Evolutionary conservation across 2,888 invertebrate species (phyloP), one percentile per base, ranked within the genome.

Genomic region (Homarus gammarus): DNA sequence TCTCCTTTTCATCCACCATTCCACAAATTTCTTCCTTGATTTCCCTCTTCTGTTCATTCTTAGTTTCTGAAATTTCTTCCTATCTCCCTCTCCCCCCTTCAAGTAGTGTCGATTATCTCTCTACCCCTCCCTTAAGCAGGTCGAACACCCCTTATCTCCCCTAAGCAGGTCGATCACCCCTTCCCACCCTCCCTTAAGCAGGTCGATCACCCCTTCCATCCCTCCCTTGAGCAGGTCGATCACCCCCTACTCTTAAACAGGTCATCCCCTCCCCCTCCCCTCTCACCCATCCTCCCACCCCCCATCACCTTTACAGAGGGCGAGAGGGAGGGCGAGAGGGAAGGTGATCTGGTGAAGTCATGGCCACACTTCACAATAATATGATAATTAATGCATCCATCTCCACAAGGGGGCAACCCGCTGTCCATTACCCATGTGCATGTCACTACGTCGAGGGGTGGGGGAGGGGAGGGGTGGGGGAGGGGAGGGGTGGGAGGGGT

Each of bases 321-420:
- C 44, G 5, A 12, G 12, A 44, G 44, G 12, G 12, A 8, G 12
- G 18, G 5, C 27, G 18, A 27, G 61, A 44, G 61, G 15, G 79
- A 27, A 61, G 79, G 3, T 87, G 81, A 49, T 49, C 78, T 33
- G 31, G 72, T 44, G 33, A 27, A 75, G 77, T 85, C 84, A 85
- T 85, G 84, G 64, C 49, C 56, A 56, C 38, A 27, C 84, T 77
- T 77, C 84, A 85, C 84, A 87, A 81, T 78, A 78, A 81, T 87
- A 87, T 81, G 81, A 79, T 87, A 87, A 87, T 87, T 87, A 87
- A 87, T 87, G 87, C 87, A 87, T 81, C 87, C 56, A 79, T 87
- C 87, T 49, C 81, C 49, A 72, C 38, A 49, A 49, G 56, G 61
- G 79, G 61, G 56, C 56, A 27, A 33, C 0, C 56, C 18, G 79